phyloP scores from a whole-genome alignment of 2,888 invertebrate species.

The Luperina nickerlii region DNA sequence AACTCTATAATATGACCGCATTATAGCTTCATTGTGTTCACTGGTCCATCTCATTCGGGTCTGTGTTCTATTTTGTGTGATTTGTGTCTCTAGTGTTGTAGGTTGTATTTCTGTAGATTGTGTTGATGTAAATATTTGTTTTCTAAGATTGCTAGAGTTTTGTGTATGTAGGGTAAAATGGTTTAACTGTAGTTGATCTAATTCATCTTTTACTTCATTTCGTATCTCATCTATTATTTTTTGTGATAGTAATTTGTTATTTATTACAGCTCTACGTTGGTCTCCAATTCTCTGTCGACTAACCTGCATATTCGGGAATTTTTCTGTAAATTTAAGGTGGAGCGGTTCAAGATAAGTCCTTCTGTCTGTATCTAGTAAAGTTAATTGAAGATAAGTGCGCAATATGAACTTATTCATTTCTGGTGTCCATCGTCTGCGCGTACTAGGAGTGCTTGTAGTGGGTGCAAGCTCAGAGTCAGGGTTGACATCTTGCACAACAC shows the following conservation, averaged over 20 bases:
- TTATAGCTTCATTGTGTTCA: conserved; percentile 9
- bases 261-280: too few relatives aligned
- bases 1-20: conserved; percentile 8
- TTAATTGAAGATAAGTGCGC: too few relatives aligned
- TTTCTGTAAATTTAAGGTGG: too few relatives aligned
- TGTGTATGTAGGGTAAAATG: not conserved
- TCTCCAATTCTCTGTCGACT: too few relatives aligned
- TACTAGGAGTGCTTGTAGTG: not conserved
- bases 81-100: not conserved
- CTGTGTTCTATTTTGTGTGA: not conserved
- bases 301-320: too few relatives aligned
- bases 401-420: not conserved
- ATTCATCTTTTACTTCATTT: too few relatives aligned
- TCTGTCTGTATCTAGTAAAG: too few relatives aligned
- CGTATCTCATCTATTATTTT: too few relatives aligned
- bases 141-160: not conserved
- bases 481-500: conserved; percentile 6
- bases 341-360: too few relatives aligned
- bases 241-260: too few relatives aligned
- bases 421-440: not conserved
- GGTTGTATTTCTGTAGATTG: not conserved
- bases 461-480: not conserved
- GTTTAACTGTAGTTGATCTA: not conserved
- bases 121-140: too few relatives aligned
- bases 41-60: not conserved